Base-by-base conservation (phyloP, 2,888 invertebrate genomes). In the Catocala nupta region DNA sequence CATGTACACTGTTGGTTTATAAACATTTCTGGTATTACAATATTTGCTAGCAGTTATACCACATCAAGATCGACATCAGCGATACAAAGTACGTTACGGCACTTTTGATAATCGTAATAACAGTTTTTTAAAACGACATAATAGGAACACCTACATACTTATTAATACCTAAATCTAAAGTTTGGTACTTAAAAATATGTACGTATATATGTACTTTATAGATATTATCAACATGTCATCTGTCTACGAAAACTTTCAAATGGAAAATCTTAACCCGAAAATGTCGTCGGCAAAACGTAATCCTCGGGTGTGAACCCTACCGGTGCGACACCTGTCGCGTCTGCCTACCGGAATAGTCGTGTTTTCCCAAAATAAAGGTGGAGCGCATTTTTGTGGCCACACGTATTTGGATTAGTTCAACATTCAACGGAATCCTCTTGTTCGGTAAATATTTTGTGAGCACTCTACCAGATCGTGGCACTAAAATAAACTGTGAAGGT, bases 351-450 rank as follows among this genome's bases (percentile, higher is more conserved):
- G 65, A 77, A 72, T 75, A 75, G 71, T 73, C 75, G 71, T 72
- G 78, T 76, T 78, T 74, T 80, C 78, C 78, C 43, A 65, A 80
- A 79, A 78, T 78, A 78, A 74, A 78, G 78, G 75, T 71, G 67
- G 69, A 71, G 68, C 72, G 52, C 77, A 79, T 79, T 77, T 78
- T 77, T 79, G 80, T 79, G 71, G 80, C 63, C 61, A 75, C 70
- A 68, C 77, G 68, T 71, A 77, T 78, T 77, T 70, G 75, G 77
- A 78, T 75, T 77, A 68, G 71, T 67, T 59, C 62, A 57, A 57
- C 75, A 60, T 59, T 44, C 44, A 36, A 34, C 13, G 61, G 64
- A 65, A 71, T 78, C 78, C 73, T 76, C 71, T 68, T 68, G 65
- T 67, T 69, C 63, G 9, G 52, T 44, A 68, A 70, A 78, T 71